A percentile compares a stretch with the other conserved stretches of the same genome.
phyloP scores from a whole-genome alignment of 2,113 vertebrate species.

The Bubalus kerabau region DNA sequence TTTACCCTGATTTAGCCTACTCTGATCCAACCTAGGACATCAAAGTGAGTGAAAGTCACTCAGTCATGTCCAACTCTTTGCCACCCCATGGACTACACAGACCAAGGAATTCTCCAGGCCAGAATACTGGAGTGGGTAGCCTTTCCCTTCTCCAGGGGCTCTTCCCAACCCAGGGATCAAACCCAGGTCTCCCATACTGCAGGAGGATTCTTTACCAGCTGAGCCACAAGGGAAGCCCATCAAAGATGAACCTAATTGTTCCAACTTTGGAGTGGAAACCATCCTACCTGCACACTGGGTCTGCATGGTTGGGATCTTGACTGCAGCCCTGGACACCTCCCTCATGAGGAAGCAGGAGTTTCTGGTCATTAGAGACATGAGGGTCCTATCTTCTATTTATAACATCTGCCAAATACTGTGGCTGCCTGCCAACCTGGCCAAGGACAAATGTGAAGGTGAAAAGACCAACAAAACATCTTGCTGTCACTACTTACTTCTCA shows the following conservation, averaged over 20 bases:
- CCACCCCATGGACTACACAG: background rate
- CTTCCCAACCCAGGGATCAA: background rate
- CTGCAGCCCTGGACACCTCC: background rate
- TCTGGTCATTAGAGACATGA: background rate
- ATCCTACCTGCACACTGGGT: background rate
- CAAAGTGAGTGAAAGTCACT: rapidly evolving
- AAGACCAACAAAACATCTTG: background rate
- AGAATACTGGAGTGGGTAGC: background rate
- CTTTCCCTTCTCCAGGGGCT: background rate
- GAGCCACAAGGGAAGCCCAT: background rate
- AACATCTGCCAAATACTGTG: background rate
- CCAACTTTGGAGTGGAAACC: background rate
- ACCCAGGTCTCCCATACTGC: background rate
- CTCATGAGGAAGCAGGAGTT: background rate
- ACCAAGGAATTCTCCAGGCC: background rate
- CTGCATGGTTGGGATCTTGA: background rate
- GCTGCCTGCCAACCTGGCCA: background rate
- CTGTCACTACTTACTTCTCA: background rate
- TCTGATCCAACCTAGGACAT: background rate
- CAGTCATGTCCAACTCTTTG: rapidly evolving
- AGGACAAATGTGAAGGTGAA: background rate
- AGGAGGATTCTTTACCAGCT: background rate
- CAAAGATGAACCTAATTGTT: background rate
- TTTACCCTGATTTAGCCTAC: background rate
- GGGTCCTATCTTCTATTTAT: background rate